A percentile compares a stretch with the other conserved stretches of the same genome.
Evolutionary conservation across 1,140 invertebrate species (phyloP).

Genomic region (Druon quercuslanigerum): DNA sequence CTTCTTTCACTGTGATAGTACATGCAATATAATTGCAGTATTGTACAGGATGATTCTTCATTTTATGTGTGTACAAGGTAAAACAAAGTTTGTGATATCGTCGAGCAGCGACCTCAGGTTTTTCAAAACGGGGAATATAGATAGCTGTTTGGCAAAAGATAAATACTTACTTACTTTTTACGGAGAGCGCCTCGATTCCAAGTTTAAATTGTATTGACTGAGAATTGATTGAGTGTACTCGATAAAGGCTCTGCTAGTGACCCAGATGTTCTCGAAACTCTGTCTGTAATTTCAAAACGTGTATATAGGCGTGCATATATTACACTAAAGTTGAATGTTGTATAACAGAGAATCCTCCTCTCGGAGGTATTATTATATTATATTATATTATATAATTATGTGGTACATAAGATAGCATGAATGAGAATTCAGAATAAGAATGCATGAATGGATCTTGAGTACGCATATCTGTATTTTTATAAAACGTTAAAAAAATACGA

Average conservation of each 20-base stretch:
- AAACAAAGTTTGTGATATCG: slow-evolving; percentile 30
- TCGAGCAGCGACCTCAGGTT: slow-evolving; percentile 9
- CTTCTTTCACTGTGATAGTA: slow-evolving; percentile 48
- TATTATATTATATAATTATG: neutral
- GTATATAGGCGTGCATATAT: slow-evolving; percentile 24
- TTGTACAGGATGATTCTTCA: slow-evolving; percentile 37
- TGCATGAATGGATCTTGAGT: slow-evolving; percentile 37
- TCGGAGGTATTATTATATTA: slow-evolving; percentile 17
- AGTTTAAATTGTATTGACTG: neutral
- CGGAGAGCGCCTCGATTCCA: neutral
- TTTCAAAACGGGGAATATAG: slow-evolving; percentile 16
- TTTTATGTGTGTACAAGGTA: slow-evolving; percentile 36
- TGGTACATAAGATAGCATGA: no score
- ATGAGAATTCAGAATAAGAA: neutral
- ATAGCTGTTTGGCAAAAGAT: neutral
- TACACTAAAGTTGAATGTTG: slow-evolving; percentile 22
- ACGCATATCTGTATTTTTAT: slow-evolving; percentile 64
- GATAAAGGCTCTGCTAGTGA: slow-evolving; percentile 19
- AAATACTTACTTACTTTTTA: neutral
- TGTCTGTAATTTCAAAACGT: slow-evolving; percentile 9
- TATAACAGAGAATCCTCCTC: slow-evolving; percentile 12
- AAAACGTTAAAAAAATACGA: slow-evolving; percentile 59
- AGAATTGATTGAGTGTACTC: slow-evolving; percentile 14
- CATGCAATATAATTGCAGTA: slow-evolving; percentile 49
- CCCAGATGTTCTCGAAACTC: slow-evolving; percentile 19